These are phyloP conservation scores for Rhinoptilus africanus DNA, from an alignment of 2,113 vertebrate species.

Conservation along the genomic window DNA sequence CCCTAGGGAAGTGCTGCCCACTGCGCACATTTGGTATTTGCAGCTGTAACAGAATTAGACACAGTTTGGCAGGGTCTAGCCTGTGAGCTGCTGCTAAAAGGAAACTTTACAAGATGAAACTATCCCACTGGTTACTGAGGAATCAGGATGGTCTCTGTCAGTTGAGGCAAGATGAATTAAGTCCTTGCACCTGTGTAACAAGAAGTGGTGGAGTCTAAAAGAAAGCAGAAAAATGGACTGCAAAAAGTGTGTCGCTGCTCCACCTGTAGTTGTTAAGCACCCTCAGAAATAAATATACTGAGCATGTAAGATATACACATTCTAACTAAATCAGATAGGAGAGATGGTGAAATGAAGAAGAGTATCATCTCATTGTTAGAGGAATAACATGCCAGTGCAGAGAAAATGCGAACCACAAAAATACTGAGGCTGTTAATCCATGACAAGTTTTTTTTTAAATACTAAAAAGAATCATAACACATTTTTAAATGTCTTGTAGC, in stretches of 20 bases:
- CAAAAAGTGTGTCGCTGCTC: not conserved
- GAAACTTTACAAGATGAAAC: not conserved
- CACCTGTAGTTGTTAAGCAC: not conserved
- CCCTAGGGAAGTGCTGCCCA: not conserved
- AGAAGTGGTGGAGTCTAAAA: not conserved
- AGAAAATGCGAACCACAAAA: not conserved
- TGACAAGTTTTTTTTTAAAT: not conserved
- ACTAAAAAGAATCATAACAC: not conserved
- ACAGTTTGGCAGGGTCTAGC: not conserved
- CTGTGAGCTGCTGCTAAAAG: not conserved
- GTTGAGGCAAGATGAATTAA: not conserved
- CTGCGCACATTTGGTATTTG: not conserved
- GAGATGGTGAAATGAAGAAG: not conserved
- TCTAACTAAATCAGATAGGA: not conserved
- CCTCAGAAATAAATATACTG: not conserved
- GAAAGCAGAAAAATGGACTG: not conserved
- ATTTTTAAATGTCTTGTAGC: not conserved
- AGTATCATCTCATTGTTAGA: not conserved
- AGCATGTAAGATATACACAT: not conserved
- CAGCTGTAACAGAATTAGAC: not conserved
- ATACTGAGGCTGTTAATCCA: not conserved
- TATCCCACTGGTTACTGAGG: not conserved
- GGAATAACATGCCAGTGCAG: not conserved
- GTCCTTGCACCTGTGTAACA: not conserved
- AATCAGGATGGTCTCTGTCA: not conserved